Evolutionary conservation across 2,888 invertebrate species (phyloP).

Genomic region (Halictus ligatus): DNA sequence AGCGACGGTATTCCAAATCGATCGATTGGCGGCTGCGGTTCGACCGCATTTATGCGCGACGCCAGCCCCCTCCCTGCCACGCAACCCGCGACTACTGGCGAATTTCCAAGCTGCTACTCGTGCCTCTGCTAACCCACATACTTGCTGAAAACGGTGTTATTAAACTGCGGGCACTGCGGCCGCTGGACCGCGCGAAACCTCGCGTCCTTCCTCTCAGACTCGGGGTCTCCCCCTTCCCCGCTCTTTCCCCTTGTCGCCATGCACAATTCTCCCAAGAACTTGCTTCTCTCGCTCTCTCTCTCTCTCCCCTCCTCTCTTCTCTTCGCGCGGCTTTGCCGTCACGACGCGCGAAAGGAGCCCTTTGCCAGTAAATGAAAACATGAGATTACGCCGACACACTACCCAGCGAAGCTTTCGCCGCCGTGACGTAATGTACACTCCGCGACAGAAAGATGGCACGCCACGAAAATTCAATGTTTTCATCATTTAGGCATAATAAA

Average conservation of each 20-base stretch:
- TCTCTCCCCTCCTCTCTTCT: no score
- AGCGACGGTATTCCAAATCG: conserved; percentile 32
- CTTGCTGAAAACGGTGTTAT: conserved; percentile 60
- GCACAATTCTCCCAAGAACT: background rate
- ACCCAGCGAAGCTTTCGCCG: background rate
- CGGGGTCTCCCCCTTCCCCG: background rate
- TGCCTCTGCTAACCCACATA: conserved; percentile 68
- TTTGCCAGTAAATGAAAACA: conserved; percentile 42
- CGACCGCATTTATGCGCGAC: conserved; percentile 58
- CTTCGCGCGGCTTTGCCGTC: background rate
- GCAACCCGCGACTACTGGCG: conserved; percentile 55
- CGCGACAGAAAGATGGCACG: no score
- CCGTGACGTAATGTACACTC: background rate
- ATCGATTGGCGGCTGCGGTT: conserved; percentile 57
- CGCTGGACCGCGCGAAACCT: conserved; percentile 44
- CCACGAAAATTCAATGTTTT: no score
- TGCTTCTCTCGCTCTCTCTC: background rate
- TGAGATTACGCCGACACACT: conserved; percentile 35
- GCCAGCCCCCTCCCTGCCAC: background rate
- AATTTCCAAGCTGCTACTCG: conserved; percentile 61
- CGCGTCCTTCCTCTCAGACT: conserved; percentile 25
- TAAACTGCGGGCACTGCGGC: conserved; percentile 30
- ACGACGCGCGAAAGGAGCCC: conserved; percentile 10
- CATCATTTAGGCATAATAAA: no score
- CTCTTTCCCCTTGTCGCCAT: background rate